phyloP scores from a whole-genome alignment of 1,140 invertebrate genomes.

The Wasmannia auropunctata region DNA sequence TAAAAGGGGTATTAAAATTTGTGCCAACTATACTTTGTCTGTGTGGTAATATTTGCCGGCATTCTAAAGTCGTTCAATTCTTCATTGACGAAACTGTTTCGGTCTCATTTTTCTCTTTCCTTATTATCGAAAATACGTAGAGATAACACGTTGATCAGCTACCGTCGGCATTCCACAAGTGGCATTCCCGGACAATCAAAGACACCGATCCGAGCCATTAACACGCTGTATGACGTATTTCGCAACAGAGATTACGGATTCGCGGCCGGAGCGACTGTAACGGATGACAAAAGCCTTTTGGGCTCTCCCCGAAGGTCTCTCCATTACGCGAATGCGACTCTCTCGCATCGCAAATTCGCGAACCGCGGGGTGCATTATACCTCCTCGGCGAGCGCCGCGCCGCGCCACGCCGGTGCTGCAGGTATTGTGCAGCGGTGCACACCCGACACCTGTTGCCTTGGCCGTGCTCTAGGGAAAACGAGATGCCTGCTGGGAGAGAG shows the following conservation, averaged over 20 bases:
- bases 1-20: neutral
- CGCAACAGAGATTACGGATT: neutral
- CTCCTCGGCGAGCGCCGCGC: conserved; percentile 3
- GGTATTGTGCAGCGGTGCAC: conserved; percentile 43
- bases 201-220: neutral
- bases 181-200: neutral
- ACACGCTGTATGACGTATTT: neutral
- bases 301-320: conserved; percentile 17
- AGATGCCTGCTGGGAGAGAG: conserved; percentile 45
- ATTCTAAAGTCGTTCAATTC: neutral
- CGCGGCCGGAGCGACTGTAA: neutral
- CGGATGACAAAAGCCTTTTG: neutral
- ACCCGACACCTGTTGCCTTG: conserved; percentile 69
- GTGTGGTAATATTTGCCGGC: neutral
- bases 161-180: neutral
- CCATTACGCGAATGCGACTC: conserved; percentile 29
- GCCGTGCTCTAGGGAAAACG: conserved; percentile 53
- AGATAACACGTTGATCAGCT: neutral
- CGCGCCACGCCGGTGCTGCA: too few species aligned
- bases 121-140: neutral
- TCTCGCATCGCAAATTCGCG: conserved; percentile 21
- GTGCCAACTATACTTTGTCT: neutral
- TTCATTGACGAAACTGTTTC: neutral
- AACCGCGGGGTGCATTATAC: conserved; percentile 39
- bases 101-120: neutral